Conservation (phyloP, 2,113 vertebrate genomes). For the Cairina moschata region DNA sequence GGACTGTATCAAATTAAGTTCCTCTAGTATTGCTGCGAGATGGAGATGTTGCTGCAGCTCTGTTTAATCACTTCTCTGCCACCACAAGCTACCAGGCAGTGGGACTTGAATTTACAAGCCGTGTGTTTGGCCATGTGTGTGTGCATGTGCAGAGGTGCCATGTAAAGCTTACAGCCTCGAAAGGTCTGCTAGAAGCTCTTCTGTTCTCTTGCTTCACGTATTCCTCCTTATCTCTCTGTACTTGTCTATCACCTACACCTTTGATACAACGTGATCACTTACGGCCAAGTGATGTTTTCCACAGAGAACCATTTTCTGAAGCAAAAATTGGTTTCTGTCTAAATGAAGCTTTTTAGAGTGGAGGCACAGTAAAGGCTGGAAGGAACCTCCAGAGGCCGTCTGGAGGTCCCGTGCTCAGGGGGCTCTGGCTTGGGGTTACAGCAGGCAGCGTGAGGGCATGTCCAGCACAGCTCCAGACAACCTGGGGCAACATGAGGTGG, state of each 20-base stretch:
- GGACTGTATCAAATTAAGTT: constrained; percentile 28
- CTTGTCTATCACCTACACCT: not conserved
- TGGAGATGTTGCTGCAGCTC: not conserved
- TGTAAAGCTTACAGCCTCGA: not conserved
- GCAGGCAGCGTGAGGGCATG: accelerated
- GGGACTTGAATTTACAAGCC: not conserved
- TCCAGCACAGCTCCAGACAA: not conserved
- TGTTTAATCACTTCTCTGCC: not conserved
- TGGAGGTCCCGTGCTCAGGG: accelerated
- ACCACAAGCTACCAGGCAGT: not conserved
- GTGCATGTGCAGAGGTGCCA: not conserved
- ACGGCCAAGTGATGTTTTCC: not conserved
- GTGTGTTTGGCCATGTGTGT: accelerated
- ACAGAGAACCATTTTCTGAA: not conserved
- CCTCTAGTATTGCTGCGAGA: not conserved
- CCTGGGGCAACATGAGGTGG: not conserved
- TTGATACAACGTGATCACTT: accelerated
- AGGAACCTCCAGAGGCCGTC: not conserved
- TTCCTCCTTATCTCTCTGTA: not conserved
- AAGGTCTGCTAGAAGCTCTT: not conserved
- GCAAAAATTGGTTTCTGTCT: not conserved
- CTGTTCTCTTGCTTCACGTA: not conserved
- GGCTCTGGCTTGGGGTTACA: not conserved
- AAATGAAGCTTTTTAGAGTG: not conserved
- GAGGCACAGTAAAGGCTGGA: not conserved